A percentile compares a stretch with the other conserved stretches of the same genome.
Conservation (phyloP, 2,113 vertebrate genomes). For the Urocynchramus pylzowi region DNA sequence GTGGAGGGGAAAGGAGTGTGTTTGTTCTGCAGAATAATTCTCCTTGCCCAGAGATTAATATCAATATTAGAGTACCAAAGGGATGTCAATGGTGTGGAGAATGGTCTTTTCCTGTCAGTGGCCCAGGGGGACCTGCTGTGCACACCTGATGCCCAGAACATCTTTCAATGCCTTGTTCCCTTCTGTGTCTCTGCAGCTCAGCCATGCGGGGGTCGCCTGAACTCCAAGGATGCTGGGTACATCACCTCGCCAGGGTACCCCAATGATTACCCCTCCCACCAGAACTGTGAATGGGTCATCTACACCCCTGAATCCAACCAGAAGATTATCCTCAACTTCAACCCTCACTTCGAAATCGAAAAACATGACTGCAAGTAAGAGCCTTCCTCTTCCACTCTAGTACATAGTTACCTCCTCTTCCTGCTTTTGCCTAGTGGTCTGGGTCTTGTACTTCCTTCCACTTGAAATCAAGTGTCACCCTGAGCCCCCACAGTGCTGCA, state of each 20-base stretch:
- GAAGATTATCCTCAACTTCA: slow-evolving; percentile 98
- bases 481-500: neutral
- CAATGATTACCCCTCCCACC: slow-evolving; percentile 94
- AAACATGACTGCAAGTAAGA: slow-evolving; percentile 97
- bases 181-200: slow-evolving; percentile 67
- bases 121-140: neutral
- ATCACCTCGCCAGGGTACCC: slow-evolving; percentile 98
- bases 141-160: neutral
- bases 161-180: neutral
- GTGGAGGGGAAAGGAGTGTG: neutral
- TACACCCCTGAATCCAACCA: slow-evolving; percentile 88
- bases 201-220: slow-evolving; percentile 85
- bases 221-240: slow-evolving; percentile 92
- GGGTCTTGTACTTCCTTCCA: neutral
- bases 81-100: slow-evolving; percentile 33
- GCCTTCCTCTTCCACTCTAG: neutral
- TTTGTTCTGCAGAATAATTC: slow-evolving; percentile 25
- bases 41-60: slow-evolving; percentile 53
- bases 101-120: neutral
- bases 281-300: slow-evolving; percentile 96
- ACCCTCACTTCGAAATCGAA: slow-evolving; percentile 98
- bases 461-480: neutral
- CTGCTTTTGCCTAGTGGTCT: neutral
- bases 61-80: neutral
- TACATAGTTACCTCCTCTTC: neutral